Percentiles rank a stretch among this genome's conserved stretches.
These are phyloP conservation scores for Herpetotheres cachinnans DNA, from an alignment of 2,113 vertebrate species.

Conservation along the genomic window DNA sequence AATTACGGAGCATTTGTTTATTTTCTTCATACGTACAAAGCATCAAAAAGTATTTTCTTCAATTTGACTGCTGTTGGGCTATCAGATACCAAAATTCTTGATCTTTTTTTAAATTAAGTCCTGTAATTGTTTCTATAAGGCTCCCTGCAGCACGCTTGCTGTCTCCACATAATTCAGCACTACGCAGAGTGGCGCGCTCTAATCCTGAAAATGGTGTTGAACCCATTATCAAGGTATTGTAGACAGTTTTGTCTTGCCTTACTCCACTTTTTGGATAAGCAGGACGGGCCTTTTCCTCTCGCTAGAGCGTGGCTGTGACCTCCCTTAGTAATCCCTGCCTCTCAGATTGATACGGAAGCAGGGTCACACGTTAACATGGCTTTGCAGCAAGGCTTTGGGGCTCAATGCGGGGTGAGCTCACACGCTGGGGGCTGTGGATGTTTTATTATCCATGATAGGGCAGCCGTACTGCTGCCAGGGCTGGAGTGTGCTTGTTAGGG, in stretches of 20 bases:
- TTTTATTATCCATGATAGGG: background rate
- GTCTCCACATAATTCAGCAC: background rate
- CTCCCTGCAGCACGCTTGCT: background rate
- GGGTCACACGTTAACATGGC: rapidly evolving
- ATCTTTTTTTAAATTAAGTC: background rate
- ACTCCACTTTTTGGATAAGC: background rate
- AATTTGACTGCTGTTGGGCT: background rate
- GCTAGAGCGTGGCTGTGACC: background rate
- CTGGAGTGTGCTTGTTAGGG: background rate
- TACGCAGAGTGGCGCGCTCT: too few relatives aligned
- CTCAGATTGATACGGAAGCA: background rate
- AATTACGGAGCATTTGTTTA: background rate
- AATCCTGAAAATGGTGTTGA: background rate
- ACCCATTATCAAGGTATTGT: rapidly evolving
- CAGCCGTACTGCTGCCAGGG: background rate
- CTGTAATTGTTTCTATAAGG: background rate
- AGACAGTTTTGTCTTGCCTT: background rate
- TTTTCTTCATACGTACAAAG: background rate
- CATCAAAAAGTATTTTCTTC: background rate
- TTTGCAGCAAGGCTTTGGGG: background rate
- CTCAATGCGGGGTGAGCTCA: rapidly evolving
- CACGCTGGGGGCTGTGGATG: rapidly evolving
- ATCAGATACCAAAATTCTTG: background rate
- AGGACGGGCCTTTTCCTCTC: background rate
- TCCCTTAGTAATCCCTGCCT: background rate